These are phyloP conservation scores for Tetranychus piercei DNA, from an alignment of 2,888 invertebrate species.

Conservation along the genomic window DNA sequence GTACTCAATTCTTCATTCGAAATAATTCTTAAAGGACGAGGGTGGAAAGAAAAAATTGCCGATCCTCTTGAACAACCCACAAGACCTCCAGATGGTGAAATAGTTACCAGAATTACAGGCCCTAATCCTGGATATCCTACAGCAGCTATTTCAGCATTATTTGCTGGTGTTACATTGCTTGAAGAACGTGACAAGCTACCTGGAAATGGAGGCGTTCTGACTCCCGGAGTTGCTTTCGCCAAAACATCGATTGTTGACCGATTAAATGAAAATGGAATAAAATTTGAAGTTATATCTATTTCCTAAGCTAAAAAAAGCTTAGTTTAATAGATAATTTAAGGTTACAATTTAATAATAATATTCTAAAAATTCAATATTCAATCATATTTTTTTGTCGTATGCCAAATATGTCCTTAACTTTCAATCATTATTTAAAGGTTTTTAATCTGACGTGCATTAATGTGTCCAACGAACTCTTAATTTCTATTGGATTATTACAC, in stretches of 20 bases:
- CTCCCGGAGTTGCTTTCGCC: conserved; percentile 66
- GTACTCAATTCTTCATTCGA: conserved; percentile 45
- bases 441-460: too few relatives aligned
- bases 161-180: conserved; percentile 54
- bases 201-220: conserved; percentile 46
- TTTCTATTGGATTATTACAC: too few relatives aligned
- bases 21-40: conserved; percentile 41
- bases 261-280: not conserved
- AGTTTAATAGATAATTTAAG: too few relatives aligned
- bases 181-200: conserved; percentile 52
- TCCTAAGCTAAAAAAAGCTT: not conserved
- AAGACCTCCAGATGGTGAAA: not conserved
- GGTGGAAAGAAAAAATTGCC: conserved; percentile 36
- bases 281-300: not conserved
- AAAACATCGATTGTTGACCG: not conserved
- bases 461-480: too few relatives aligned
- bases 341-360: too few relatives aligned
- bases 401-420: too few relatives aligned
- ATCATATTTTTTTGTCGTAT: too few relatives aligned
- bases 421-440: too few relatives aligned
- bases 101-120: conserved; percentile 30
- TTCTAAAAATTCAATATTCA: too few relatives aligned
- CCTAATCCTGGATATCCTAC: conserved; percentile 59
- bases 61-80: conserved; percentile 2
- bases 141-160: conserved; percentile 52